Conservation (phyloP, 2,888 invertebrate species). For the Carpatolechia fugitivella region DNA sequence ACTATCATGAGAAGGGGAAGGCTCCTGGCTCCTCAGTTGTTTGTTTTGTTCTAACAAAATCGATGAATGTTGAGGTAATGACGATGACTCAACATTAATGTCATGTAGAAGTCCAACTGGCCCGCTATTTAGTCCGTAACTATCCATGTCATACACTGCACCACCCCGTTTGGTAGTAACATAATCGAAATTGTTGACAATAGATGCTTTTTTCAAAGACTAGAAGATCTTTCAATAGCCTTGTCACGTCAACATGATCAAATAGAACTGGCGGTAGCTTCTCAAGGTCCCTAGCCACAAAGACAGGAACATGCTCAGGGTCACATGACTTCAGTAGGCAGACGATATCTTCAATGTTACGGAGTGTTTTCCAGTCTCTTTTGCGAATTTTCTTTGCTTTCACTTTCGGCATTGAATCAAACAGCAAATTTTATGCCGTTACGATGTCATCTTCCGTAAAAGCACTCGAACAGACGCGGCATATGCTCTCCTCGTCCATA, state of each 20-base stretch:
- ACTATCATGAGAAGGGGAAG: no score
- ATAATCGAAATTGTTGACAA: slow-evolving; percentile 10
- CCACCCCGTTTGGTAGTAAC: neutral
- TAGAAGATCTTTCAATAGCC: slow-evolving; percentile 20
- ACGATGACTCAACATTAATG: neutral
- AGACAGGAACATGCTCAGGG: slow-evolving; percentile 18
- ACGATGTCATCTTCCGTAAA: slow-evolving; percentile 16
- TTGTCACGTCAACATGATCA: slow-evolving; percentile 19
- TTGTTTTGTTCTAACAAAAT: no score
- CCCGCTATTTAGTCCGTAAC: no score
- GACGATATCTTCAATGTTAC: slow-evolving; percentile 18
- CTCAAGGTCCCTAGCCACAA: slow-evolving; percentile 21
- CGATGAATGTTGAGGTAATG: neutral
- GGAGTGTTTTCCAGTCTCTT: slow-evolving; percentile 9
- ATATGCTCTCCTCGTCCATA: slow-evolving; percentile 19
- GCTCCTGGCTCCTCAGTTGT: no score
- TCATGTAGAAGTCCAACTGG: no score
- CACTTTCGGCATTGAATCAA: slow-evolving; percentile 6
- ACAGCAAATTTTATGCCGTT: slow-evolving; percentile 15
- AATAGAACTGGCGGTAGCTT: slow-evolving; percentile 21
- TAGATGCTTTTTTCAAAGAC: slow-evolving; percentile 7
- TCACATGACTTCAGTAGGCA: slow-evolving; percentile 15
- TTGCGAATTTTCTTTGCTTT: slow-evolving; percentile 16
- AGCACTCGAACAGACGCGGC: slow-evolving; percentile 13
- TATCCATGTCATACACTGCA: neutral